A percentile compares a stretch with the other conserved stretches of the same genome.
These are phyloP conservation scores for Actinemys pallida DNA, from an alignment of 2,113 vertebrate genomes.

Conservation along the genomic window DNA sequence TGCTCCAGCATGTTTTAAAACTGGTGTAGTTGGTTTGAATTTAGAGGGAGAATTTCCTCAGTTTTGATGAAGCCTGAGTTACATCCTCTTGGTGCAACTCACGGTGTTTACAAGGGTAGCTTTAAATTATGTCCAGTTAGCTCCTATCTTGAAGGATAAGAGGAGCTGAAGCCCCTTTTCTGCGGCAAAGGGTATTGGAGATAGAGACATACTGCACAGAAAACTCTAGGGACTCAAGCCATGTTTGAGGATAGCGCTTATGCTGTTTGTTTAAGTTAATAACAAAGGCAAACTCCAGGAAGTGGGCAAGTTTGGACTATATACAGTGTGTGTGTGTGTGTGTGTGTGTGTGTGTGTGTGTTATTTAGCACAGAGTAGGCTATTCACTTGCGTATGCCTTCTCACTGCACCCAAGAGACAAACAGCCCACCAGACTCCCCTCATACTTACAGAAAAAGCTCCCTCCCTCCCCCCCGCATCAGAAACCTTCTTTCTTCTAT, in stretches of 20 bases:
- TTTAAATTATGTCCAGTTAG: neutral
- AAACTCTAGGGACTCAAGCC: neutral
- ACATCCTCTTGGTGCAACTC: accelerated
- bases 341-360: neutral
- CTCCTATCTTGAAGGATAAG: neutral
- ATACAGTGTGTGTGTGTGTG: neutral
- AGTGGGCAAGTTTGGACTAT: neutral
- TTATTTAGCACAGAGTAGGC: neutral
- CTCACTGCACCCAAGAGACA: neutral
- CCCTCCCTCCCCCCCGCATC: neutral
- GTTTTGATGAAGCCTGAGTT: neutral
- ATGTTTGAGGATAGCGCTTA: neutral
- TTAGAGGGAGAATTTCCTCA: neutral
- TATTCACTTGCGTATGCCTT: neutral
- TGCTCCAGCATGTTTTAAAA: neutral
- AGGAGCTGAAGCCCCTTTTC: neutral
- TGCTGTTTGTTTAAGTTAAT: accelerated
- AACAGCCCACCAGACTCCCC: neutral
- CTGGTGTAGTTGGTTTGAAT: neutral
- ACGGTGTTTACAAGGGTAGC: neutral
- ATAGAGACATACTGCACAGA: neutral
- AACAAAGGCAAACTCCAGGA: neutral
- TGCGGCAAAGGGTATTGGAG: neutral
- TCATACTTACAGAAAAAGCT: neutral
- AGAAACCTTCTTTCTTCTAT: neutral